These are phyloP conservation scores for Ditula angustiorana DNA, from an alignment of 2,888 invertebrate genomes.

Conservation along the genomic window DNA sequence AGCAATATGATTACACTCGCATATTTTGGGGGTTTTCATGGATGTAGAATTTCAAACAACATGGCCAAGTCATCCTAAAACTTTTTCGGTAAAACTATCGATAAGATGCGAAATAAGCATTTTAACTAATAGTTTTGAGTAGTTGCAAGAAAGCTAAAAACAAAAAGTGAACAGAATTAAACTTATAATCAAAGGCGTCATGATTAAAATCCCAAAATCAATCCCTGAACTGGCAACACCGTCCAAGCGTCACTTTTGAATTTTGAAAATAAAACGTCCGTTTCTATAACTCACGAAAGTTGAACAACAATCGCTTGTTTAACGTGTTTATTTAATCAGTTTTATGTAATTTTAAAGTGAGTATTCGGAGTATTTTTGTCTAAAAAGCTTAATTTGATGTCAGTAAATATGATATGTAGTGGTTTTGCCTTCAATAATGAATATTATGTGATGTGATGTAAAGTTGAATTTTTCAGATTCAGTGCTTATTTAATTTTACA, in stretches of 20 bases:
- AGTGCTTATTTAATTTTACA: neutral
- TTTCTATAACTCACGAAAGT: conserved; percentile 15
- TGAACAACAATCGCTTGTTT: conserved; percentile 17
- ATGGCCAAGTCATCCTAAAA: too few relatives aligned
- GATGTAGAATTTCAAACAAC: too few relatives aligned
- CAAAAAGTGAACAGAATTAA: too few relatives aligned
- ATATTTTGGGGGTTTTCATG: too few relatives aligned
- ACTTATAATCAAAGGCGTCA: too few relatives aligned
- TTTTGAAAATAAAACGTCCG: conserved; percentile 51
- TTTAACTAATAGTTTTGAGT: too few relatives aligned
- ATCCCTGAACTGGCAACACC: conserved; percentile 45
- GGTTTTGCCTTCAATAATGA: neutral
- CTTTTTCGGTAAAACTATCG: too few relatives aligned
- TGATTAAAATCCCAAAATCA: conserved; percentile 14
- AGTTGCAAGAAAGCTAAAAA: too few relatives aligned
- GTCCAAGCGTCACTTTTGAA: conserved; percentile 52
- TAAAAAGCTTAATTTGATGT: neutral
- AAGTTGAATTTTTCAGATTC: neutral
- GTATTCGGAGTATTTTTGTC: conserved; percentile 27
- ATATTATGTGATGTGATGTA: neutral
- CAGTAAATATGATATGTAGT: neutral
- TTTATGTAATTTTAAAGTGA: conserved; percentile 44
- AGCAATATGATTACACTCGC: too few relatives aligned
- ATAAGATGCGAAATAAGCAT: too few relatives aligned
- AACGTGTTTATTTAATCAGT: conserved; percentile 10